phyloP scores from a whole-genome alignment of 2,113 vertebrate species.

The Ardeotis arabs region DNA sequence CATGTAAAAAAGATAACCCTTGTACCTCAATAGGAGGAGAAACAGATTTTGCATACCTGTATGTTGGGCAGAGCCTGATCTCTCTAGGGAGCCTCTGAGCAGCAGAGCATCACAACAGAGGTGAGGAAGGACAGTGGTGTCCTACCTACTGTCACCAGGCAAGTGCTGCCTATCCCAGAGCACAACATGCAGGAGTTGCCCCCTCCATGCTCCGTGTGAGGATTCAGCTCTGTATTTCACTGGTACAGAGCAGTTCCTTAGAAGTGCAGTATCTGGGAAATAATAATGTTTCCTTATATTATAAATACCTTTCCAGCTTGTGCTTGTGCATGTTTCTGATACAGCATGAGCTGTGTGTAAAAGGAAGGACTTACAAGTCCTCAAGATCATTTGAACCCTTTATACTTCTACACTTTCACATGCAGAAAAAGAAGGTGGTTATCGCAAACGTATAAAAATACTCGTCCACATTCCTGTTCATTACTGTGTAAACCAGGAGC shows the following conservation, averaged over 20 bases:
- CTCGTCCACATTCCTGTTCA: neutral
- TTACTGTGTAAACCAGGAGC: neutral
- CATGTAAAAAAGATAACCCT: neutral
- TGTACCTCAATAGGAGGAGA: neutral
- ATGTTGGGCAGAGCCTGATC: neutral
- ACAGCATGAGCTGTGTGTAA: neutral
- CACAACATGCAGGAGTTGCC: neutral
- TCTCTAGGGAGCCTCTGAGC: neutral
- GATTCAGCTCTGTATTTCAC: neutral
- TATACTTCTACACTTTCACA: neutral
- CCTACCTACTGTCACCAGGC: fast-evolving
- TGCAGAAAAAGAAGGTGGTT: neutral
- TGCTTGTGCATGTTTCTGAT: neutral
- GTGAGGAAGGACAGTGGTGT: neutral
- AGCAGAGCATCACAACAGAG: neutral
- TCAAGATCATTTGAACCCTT: neutral
- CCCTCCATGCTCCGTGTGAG: neutral
- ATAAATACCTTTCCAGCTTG: neutral
- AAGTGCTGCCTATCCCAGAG: neutral
- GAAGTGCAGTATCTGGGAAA: neutral
- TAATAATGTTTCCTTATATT: neutral
- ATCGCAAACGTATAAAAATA: neutral
- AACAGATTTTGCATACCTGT: neutral
- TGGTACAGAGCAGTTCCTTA: neutral
- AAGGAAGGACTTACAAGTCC: neutral